These are phyloP conservation scores for Phrynocephalus guinanensis DNA, from an alignment of 2,797 vertebrate genomes.

Conservation along the genomic window DNA sequence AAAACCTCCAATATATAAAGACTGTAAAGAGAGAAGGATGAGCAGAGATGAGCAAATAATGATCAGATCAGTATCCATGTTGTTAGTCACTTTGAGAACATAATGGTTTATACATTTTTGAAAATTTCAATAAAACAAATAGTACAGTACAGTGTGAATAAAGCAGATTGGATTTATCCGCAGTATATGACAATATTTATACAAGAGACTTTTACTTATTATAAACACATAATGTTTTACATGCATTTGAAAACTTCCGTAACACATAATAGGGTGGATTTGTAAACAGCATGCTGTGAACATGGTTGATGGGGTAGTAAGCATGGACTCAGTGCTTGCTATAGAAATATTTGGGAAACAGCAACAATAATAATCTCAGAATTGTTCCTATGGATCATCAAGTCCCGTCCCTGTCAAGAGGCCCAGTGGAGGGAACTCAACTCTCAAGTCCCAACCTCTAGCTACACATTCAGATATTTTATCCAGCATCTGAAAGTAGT, in stretches of 20 bases:
- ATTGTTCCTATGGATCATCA: no score
- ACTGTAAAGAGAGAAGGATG: background rate
- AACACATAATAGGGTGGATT: background rate
- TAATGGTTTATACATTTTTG: background rate
- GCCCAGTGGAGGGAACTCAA: no score
- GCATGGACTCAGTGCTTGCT: background rate
- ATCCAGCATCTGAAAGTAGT: background rate
- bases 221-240: background rate
- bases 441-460: no score
- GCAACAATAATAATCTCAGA: no score
- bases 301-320: constrained; percentile 13
- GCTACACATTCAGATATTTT: background rate
- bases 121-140: background rate
- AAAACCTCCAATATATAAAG: background rate
- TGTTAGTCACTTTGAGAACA: background rate
- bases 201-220: background rate
- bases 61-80: background rate
- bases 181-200: background rate
- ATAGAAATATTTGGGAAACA: background rate
- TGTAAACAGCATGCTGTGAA: background rate
- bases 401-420: no score
- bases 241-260: background rate
- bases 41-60: background rate
- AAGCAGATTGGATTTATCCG: no score
- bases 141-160: no score